Base-by-base conservation (phyloP, 1,140 invertebrate species). In the Cyphomyrmex costatus region DNA sequence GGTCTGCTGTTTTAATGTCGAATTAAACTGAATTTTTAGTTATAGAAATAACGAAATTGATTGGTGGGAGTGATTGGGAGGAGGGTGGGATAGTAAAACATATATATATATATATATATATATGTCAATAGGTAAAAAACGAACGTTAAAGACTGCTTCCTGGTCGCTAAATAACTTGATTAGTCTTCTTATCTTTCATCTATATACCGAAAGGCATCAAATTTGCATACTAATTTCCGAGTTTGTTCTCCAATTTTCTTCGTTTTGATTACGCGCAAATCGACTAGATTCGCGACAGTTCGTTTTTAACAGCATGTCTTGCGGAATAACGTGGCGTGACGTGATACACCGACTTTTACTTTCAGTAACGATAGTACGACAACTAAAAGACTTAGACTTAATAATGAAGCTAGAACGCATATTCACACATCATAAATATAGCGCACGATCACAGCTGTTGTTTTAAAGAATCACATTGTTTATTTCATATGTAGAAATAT, bases 301-400 rank as follows among this genome's bases (percentile, higher is more conserved):
- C 49, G 88, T 56, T 36, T 86, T 86, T 76, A 83, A 36, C 63
- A 76, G 70, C 70, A 90, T 85, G 61, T 24, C 88, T 90, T 89
- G 80, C 84, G 76, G 78, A 87, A 78, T 85, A 91, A 88, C 79
- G 86, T 79, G 88, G 86, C 90, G 90, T 88, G 88, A 91, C 90
- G 91, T 88, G 86, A 86, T 86, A 92, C 89, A 86, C 76, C 70
- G 86, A 92, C 92, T 92, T 92, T 92, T 92, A 92, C 92, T 92
- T 92, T 92, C 91, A 91, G 66, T 68, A 85, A 86, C 88, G 86
- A 92, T 91, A 91, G 86, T 87, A 87, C 85, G 86, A 82, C 27
- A n/a, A 66, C 49, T 66, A 65, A 8, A n/a, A 42, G 71, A 46
- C 56, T 63, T 3, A n/a, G 24, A 12, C 46, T 46, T 88, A 86